These are phyloP conservation scores for Bombus terrestris DNA, from an alignment of 1,140 invertebrate genomes.

Conservation along the genomic window DNA sequence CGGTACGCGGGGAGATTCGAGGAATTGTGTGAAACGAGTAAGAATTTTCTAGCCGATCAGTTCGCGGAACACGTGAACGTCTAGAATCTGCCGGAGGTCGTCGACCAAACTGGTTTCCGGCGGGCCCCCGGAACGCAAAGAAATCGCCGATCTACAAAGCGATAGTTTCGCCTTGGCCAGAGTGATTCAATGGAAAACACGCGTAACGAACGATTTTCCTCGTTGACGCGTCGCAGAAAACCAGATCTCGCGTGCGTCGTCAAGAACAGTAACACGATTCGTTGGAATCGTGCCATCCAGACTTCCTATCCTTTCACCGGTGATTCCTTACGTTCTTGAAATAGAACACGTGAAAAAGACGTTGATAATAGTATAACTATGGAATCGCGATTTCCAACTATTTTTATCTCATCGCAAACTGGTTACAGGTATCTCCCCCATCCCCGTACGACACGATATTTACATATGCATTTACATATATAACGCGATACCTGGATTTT, in stretches of 20 bases:
- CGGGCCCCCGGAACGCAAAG: background rate
- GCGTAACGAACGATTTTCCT: background rate
- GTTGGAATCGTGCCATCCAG: background rate
- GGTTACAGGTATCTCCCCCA: too few relatives aligned
- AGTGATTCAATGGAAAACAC: constrained; percentile 28
- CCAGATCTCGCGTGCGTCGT: background rate
- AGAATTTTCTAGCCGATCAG: background rate
- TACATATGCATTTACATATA: too few relatives aligned
- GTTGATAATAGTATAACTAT: background rate
- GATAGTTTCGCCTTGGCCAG: too few relatives aligned
- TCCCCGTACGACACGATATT: too few relatives aligned
- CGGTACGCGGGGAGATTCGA: background rate
- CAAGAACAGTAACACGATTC: background rate
- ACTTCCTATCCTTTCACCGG: background rate
- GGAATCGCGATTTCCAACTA: too few relatives aligned
- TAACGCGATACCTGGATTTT: background rate
- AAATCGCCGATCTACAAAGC: background rate
- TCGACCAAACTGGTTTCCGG: constrained; percentile 54
- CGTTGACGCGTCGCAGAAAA: background rate
- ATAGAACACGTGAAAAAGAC: background rate
- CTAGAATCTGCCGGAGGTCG: constrained; percentile 36
- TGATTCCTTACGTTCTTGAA: background rate
- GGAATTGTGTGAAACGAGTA: background rate
- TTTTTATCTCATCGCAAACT: too few relatives aligned
- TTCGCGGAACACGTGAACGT: background rate